Percentiles rank a stretch among this genome's conserved stretches.
Evolutionary conservation across 1,140 invertebrate species (phyloP).

Genomic region (Lepidotrigona ventralis): DNA sequence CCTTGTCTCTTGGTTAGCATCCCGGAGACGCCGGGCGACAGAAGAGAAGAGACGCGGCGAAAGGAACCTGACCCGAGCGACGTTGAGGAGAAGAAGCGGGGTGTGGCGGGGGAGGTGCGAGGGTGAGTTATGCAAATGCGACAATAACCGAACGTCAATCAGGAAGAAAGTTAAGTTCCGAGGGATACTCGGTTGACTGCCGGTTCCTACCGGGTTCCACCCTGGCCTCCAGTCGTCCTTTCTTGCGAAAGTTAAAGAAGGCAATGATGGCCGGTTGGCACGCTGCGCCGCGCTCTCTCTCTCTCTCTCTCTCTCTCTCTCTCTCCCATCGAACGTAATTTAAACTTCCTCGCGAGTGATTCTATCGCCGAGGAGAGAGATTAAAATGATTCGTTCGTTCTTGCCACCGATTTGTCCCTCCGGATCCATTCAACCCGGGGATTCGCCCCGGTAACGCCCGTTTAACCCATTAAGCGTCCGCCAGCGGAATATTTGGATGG

Average conservation of each 20-base stretch:
- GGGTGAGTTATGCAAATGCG: constrained; percentile 77
- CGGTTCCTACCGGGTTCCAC: not conserved
- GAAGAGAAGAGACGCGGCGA: constrained; percentile 25
- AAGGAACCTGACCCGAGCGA: constrained; percentile 30
- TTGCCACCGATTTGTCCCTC: not conserved
- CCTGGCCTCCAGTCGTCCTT: constrained; percentile 12
- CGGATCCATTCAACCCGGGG: not conserved
- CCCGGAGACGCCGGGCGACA: constrained; percentile 54
- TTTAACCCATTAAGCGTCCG: not conserved
- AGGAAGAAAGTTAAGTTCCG: constrained; percentile 74
- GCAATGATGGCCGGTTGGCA: constrained; percentile 33
- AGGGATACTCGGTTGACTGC: constrained; percentile 48
- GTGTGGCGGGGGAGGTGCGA: not conserved
- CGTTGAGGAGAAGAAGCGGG: not conserved
- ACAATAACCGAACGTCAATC: constrained; percentile 79
- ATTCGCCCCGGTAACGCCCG: not conserved
- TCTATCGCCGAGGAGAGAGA: constrained; percentile 23
- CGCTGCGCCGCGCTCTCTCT: too few species aligned
- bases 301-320: constrained; percentile 10
- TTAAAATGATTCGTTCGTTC: constrained; percentile 38
- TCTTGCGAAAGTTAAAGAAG: constrained; percentile 59
- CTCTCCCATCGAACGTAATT: constrained; percentile 58
- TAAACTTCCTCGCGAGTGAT: constrained; percentile 52
- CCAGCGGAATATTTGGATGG: not conserved
- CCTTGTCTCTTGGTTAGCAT: constrained; percentile 61